Percentiles rank a stretch among this genome's conserved stretches.
phyloP scores from a whole-genome alignment of 2,888 invertebrate genomes.

The Leucozona laternaria region DNA sequence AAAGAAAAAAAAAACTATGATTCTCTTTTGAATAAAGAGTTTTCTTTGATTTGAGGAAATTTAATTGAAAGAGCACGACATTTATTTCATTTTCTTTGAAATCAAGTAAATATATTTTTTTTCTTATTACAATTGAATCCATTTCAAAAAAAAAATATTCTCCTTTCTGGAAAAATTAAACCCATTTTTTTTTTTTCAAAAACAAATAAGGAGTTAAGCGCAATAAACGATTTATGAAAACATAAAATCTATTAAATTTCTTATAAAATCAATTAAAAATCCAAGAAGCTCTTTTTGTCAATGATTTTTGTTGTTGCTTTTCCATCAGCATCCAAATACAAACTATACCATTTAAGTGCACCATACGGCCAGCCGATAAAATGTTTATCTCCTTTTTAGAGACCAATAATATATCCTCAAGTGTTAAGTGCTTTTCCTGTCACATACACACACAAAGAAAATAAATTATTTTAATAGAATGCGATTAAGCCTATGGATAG shows the following conservation, averaged over 20 bases:
- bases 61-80: background rate
- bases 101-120: background rate
- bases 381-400: conserved; percentile 54
- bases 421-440: conserved; percentile 62
- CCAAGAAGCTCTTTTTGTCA: background rate
- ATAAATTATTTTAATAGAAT: conserved; percentile 41
- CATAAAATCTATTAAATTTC: background rate
- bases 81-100: background rate
- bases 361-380: conserved; percentile 32
- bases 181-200: no score
- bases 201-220: background rate
- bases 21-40: background rate
- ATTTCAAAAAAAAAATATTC: background rate
- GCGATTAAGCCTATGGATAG: conserved; percentile 38
- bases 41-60: background rate
- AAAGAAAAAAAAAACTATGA: no score
- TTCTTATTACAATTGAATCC: background rate
- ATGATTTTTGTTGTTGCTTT: background rate
- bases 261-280: background rate
- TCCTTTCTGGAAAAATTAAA: background rate
- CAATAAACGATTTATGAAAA: background rate
- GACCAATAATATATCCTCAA: conserved; percentile 39
- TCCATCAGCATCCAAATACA: background rate
- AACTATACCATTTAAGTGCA: conserved; percentile 39
- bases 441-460: conserved; percentile 13